Percentiles rank a stretch among this genome's conserved stretches.
phyloP scores from a whole-genome alignment of 2,113 vertebrate genomes.

The Corythaixoides concolor region DNA sequence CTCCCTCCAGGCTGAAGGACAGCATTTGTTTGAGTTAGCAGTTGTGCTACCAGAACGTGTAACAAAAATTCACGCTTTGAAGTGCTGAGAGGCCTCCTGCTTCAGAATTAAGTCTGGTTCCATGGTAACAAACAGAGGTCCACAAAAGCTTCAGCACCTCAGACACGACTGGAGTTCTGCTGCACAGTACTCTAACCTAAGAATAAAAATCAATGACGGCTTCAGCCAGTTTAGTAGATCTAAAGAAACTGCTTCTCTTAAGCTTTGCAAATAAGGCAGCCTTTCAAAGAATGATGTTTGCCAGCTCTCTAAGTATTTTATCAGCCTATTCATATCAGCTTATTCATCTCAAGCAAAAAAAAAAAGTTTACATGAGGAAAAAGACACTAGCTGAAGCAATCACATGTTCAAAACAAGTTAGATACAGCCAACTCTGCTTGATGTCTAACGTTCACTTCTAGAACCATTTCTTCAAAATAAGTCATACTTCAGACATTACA shows the following conservation, averaged over 20 bases:
- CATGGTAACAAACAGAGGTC: conserved; percentile 46
- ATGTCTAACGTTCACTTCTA: neutral
- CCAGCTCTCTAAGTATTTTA: neutral
- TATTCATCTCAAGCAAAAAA: neutral
- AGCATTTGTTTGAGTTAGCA: neutral
- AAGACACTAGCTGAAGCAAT: neutral
- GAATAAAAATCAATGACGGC: neutral
- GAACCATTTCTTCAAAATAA: neutral
- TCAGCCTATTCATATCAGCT: neutral
- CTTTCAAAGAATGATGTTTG: neutral
- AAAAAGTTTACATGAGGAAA: neutral
- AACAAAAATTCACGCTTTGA: conserved; percentile 38
- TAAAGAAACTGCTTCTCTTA: neutral
- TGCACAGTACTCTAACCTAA: neutral
- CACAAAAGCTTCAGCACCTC: conserved; percentile 38
- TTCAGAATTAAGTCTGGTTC: conserved; percentile 39
- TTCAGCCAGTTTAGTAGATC: neutral
- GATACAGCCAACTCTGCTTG: neutral
- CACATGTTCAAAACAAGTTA: neutral
- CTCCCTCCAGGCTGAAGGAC: neutral
- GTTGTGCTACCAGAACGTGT: neutral
- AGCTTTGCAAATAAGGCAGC: neutral
- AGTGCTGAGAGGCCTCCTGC: conserved; percentile 2
- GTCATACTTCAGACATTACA: neutral
- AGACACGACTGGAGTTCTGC: neutral